Evolutionary conservation across 2,888 invertebrate species (phyloP).

Genomic region (Plutella xylostella): DNA sequence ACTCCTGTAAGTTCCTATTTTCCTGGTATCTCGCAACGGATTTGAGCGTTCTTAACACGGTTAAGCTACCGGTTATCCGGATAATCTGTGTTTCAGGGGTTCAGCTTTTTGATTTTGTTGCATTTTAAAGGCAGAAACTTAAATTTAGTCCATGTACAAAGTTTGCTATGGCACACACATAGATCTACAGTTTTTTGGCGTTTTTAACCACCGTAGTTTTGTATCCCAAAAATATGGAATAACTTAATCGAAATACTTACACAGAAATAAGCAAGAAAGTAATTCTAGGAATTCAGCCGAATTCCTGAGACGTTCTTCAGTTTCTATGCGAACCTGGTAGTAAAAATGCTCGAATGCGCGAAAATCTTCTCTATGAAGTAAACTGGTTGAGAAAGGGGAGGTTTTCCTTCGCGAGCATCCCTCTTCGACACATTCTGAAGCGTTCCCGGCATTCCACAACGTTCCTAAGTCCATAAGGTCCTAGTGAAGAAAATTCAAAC

Average conservation of each 20-base stretch:
- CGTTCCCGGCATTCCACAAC: slow-evolving; percentile 43
- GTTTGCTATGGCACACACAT: no score
- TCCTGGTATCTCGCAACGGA: slow-evolving; percentile 51
- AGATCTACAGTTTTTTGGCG: no score
- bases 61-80: slow-evolving; percentile 51
- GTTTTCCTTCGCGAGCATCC: slow-evolving; percentile 22
- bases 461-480: slow-evolving; percentile 33
- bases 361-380: slow-evolving; percentile 58
- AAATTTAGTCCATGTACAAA: no score
- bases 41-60: slow-evolving; percentile 55
- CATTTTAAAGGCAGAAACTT: no score
- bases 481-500: slow-evolving; percentile 62
- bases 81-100: slow-evolving; percentile 3
- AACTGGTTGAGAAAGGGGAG: slow-evolving; percentile 19
- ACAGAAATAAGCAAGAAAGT: neutral
- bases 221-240: no score
- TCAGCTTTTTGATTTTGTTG: neutral
- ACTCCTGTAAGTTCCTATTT: slow-evolving; percentile 30
- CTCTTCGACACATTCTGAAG: slow-evolving; percentile 22
- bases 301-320: slow-evolving; percentile 30
- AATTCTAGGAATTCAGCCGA: slow-evolving; percentile 23
- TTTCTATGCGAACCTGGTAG: slow-evolving; percentile 42
- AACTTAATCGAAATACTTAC: no score
- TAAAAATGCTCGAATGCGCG: slow-evolving; percentile 66
- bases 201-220: no score